Conservation (phyloP, 2,797 vertebrate species). For the Miichthys miiuy region DNA sequence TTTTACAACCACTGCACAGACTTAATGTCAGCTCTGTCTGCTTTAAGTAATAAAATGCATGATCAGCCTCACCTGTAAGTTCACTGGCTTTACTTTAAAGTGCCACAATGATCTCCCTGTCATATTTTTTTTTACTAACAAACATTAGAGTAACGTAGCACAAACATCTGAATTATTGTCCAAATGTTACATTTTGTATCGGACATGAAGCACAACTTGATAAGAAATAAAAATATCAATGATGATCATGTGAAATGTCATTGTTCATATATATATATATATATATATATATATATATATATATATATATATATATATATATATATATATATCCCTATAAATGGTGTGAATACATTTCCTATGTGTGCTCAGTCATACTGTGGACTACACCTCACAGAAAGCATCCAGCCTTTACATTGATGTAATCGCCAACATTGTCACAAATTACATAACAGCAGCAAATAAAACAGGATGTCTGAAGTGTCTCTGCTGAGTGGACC, state of each 20-base stretch:
- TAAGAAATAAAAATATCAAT: neutral
- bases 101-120: too few relatives aligned
- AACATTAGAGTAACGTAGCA: neutral
- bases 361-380: constrained; percentile 37
- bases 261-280: neutral
- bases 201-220: neutral
- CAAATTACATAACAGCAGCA: constrained; percentile 69
- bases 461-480: constrained; percentile 34
- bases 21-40: constrained; percentile 20
- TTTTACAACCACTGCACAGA: constrained; percentile 41
- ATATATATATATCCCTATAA: neutral
- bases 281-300: neutral
- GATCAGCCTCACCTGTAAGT: constrained; percentile 10
- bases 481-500: constrained; percentile 51
- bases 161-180: neutral
- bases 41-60: constrained; percentile 24
- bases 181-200: neutral
- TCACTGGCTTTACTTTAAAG: constrained; percentile 11
- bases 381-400: constrained; percentile 55
- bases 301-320: too few relatives aligned
- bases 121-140: too few relatives aligned
- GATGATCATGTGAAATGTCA: neutral
- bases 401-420: constrained; percentile 51
- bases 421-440: constrained; percentile 46
- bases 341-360: constrained; percentile 16